Percentiles rank a stretch among this genome's conserved stretches.
Evolutionary conservation across 2,888 invertebrate genomes (phyloP).

Genomic region (Hoplodrina blanda): DNA sequence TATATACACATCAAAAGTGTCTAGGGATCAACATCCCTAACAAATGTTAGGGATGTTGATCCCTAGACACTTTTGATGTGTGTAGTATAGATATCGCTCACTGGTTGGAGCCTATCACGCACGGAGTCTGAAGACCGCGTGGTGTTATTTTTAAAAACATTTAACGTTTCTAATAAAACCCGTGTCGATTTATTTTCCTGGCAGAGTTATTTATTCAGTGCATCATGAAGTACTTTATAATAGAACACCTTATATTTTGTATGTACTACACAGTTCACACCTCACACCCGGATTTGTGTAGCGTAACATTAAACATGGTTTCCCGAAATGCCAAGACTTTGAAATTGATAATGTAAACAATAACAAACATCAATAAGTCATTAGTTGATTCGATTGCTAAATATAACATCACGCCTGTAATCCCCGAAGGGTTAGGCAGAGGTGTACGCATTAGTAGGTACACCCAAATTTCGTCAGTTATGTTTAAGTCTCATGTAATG

Average conservation of each 20-base stretch:
- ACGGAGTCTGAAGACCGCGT: neutral
- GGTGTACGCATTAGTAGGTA: too few relatives aligned
- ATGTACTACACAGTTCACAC: neutral
- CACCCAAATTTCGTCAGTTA: too few relatives aligned
- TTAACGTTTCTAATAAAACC: constrained; percentile 43
- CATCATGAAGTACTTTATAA: constrained; percentile 47
- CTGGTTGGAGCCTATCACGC: too few relatives aligned
- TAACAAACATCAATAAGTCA: neutral
- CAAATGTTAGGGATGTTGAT: too few relatives aligned
- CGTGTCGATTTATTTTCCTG: constrained; percentile 48
- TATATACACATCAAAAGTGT: too few relatives aligned
- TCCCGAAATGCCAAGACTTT: constrained; percentile 31
- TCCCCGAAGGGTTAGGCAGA: too few relatives aligned
- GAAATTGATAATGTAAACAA: constrained; percentile 34
- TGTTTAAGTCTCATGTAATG: too few relatives aligned
- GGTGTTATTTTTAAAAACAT: constrained; percentile 49
- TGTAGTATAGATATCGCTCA: too few relatives aligned
- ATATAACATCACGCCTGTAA: too few relatives aligned
- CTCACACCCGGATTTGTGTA: constrained; percentile 40
- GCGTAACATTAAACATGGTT: constrained; percentile 30
- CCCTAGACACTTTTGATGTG: too few relatives aligned
- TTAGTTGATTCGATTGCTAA: too few relatives aligned
- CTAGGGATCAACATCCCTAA: too few relatives aligned
- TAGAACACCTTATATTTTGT: constrained; percentile 30
- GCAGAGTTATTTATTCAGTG: constrained; percentile 54